Evolutionary conservation across 2,113 vertebrate genomes (phyloP), one percentile per base, ranked within the genome.

Genomic region (Talpa occidentalis): DNA sequence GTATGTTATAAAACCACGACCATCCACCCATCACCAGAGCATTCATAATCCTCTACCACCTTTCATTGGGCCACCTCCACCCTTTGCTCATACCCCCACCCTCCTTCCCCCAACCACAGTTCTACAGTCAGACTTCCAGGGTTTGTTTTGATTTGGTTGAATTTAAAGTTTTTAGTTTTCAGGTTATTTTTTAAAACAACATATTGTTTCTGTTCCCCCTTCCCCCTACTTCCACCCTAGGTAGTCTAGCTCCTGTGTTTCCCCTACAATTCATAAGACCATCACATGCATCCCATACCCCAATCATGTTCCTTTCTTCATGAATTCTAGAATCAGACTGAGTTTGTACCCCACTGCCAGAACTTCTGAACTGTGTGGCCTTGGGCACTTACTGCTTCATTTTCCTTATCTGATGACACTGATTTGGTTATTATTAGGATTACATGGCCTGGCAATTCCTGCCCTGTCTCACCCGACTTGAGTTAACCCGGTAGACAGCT

Each of bases 101-200:
- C 54, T 8, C 7, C 54, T 22, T 56, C 54, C 54, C 54, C 21
- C 21, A 56, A 21, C 54, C 54, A 56, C 21, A 56, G 19, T 22
- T 56, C 19, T 56, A 56, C 21, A 56, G 54, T 56, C 4, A 54
- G 54, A 56, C 21, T 56, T 21, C 21, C 1, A 56, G 54, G 5
- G 21, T 22, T 56, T 56, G 54, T 56, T 56, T 56, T 56, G 19
- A 56, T 22, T 56, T 8, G 6, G 54, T 22, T 56, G 54, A 78
- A 85, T 94, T 74, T 72, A 87, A 94, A 35, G 72, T 79, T 15
- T 88, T 79, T n/a, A 42, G 9, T 59, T 86, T 78, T 72, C 62
- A 74, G n/a, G 35, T 93, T 81, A 93, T 92, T 37, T 26, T 80
- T 88, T 70, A 73, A 11, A 49, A 69, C 67, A 70, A 60, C 21